Base-by-base conservation (phyloP, 2,888 invertebrate genomes). In the Lochmaea capreae region DNA sequence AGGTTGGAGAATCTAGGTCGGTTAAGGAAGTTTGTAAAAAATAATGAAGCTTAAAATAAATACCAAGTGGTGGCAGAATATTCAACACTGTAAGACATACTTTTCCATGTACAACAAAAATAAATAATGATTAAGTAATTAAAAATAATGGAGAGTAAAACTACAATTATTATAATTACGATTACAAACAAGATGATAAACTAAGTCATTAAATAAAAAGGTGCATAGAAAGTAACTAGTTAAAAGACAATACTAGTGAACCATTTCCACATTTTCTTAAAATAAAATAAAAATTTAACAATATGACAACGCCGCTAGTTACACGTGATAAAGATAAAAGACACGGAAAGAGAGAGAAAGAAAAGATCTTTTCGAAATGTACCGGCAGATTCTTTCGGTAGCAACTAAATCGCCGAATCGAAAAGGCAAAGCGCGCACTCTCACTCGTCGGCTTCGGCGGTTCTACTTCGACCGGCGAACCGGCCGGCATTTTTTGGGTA, bases 331-430 rank as follows among this genome's bases (percentile, higher is more conserved):
- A 46, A 71, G 71, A 71, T 46, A 65, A 66, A 70, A 54, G 70
- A 61, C 66, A 62, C 54, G 66, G 66, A 33, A 58, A 46, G 70
- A 73, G 66, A 66, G 73, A 73, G 69, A 70, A 61, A 61, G 49
- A 49, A 65, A 46, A 63, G 62, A 63, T 63, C 62, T 57, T 57
- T 70, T 70, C 63, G 63, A 70, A 70, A 70, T 70, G 57, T 70
- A 70, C 63, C 65, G 71, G 73, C 69, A 66, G 65, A 73, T 73
- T 73, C 65, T 69, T 73, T 73, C 73, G 69, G 73, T 73, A 73
- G 73, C 73, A 73, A 73, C 72, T 68, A 65, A 72, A 72, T 72
- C 72, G 72, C 39, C 61, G 68, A 68, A 61, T 62, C 54, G 67
- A 14, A 63, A 67, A 72, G 67, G 62, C 63, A 73, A 70, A 66